phyloP scores from a whole-genome alignment of 2,888 invertebrate species.

The Nezara viridula region DNA sequence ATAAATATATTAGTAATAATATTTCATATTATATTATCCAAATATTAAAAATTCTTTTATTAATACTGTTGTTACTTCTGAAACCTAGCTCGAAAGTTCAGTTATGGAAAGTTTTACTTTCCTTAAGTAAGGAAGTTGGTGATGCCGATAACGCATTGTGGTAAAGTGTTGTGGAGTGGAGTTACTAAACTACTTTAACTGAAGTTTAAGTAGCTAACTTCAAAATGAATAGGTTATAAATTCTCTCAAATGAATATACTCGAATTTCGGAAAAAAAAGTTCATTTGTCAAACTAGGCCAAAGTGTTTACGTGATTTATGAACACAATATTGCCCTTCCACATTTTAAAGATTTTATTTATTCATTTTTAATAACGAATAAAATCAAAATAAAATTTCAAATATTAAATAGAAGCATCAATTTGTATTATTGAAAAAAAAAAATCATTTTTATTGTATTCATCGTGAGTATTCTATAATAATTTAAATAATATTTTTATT shows the following conservation, averaged over 20 bases:
- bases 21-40: background rate
- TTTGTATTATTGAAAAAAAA: too few relatives aligned
- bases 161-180: background rate
- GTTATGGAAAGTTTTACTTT: background rate
- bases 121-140: background rate
- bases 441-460: too few relatives aligned
- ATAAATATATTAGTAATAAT: too few relatives aligned
- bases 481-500: too few relatives aligned
- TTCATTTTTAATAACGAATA: too few relatives aligned
- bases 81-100: background rate
- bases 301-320: background rate
- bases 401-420: too few relatives aligned
- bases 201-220: background rate
- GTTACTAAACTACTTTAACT: background rate
- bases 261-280: background rate
- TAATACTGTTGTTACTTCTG: background rate
- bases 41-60: background rate
- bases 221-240: background rate
- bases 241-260: background rate
- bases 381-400: too few relatives aligned
- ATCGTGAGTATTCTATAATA: too few relatives aligned
- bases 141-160: conserved; percentile 15
- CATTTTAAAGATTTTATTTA: too few relatives aligned
- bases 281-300: background rate
- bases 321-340: background rate